Evolutionary conservation across 1,140 invertebrate species (phyloP).

Genomic region (Leptinotarsa texana): DNA sequence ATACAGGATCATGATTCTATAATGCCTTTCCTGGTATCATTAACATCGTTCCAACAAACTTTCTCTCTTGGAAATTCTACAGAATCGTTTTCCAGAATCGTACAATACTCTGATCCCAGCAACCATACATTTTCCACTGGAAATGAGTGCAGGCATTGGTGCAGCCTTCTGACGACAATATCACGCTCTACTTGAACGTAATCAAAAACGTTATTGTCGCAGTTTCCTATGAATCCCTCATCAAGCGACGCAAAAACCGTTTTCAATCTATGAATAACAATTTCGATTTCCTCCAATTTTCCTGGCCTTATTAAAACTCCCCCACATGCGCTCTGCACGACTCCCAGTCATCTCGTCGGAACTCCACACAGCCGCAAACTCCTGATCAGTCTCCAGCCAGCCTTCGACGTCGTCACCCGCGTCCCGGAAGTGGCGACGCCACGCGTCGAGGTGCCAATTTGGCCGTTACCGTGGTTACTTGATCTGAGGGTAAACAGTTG

Average conservation of each 20-base stretch:
- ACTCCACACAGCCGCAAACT: slow-evolving; percentile 18
- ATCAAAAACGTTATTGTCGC: slow-evolving; percentile 1
- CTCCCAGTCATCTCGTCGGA: slow-evolving; percentile 21
- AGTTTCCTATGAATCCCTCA: not conserved
- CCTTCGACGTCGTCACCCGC: not conserved
- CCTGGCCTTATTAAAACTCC: slow-evolving; percentile 24
- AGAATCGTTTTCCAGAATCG: too few relatives aligned
- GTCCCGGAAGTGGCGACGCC: not conserved
- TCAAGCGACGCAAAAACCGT: slow-evolving; percentile 11
- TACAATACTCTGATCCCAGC: too few relatives aligned
- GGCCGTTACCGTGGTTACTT: slow-evolving; percentile 28
- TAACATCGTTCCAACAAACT: too few relatives aligned
- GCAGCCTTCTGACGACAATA: not conserved
- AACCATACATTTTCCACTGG: too few relatives aligned
- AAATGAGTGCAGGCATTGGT: not conserved
- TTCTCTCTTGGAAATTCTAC: too few relatives aligned
- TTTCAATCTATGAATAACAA: slow-evolving; percentile 26
- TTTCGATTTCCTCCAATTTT: slow-evolving; percentile 29
- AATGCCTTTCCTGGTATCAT: too few relatives aligned
- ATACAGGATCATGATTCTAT: too few relatives aligned
- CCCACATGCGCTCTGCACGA: slow-evolving; percentile 11
- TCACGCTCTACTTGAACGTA: not conserved
- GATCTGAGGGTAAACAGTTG: slow-evolving; percentile 26
- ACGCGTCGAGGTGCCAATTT: slow-evolving; percentile 14
- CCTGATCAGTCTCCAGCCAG: slow-evolving; percentile 19